Base-by-base conservation (phyloP, 2,797 vertebrate genomes). In the Cottoperca gobio region DNA sequence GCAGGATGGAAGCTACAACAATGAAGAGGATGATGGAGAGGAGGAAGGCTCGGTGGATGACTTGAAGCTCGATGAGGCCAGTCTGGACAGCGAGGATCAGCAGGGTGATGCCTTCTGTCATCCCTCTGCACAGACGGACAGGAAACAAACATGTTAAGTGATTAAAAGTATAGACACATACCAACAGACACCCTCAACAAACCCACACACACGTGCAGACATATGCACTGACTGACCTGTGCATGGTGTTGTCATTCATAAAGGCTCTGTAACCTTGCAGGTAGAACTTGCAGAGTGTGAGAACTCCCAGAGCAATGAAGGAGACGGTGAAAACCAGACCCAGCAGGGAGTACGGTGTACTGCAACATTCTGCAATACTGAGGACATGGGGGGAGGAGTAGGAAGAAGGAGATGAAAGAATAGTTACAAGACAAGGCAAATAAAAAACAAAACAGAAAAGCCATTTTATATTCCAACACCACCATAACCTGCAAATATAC, bases 201-300 rank as follows among this genome's bases (percentile, higher is more conserved):
- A 28, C 16, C 37, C 7, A 60, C 3, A 66, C 8, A 63, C 6
- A 35, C n/a, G n/a, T n/a, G n/a, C 23, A 43, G 2, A 74, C 7
- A 46, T 2, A 62, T 8, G n/a, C 13, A 19, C 8, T 33, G 7
- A 70, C 83, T 84, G 76, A 99, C 98, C 98, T 95, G 88, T 99
- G 97, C 98, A 99, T 99, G 84, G 97, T 96, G 81, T 98, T 99
- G 89, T 99, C 97, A 31, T 99, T 99, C 95, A 99, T 98, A 86
- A 99, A 99, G 0, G 98, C 98, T 74, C 98, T 92, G 82, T 99
- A 99, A 67, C 98, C 98, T 84, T 99, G 98, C 84, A 99, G 93
- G 94, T 99, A 99, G 88, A 99, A 99, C 94, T 99, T 99, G 96
- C 98, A 99, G 88, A 99, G 97, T 2, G 98, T 99, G 82, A 99